Evolutionary conservation across 2,113 vertebrate species (phyloP).

Genomic region (Fregata magnificens): DNA sequence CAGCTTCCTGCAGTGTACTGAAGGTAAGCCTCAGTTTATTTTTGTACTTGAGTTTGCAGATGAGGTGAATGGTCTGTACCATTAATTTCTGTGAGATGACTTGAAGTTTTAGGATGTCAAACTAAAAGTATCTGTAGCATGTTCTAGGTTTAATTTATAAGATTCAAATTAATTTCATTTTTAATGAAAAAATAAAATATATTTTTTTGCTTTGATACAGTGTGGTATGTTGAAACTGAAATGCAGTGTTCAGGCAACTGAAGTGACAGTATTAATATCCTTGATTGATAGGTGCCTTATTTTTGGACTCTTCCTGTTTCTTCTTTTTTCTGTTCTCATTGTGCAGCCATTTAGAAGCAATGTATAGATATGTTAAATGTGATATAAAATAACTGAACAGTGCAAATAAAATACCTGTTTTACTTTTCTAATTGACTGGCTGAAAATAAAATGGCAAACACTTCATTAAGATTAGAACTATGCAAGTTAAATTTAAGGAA

Average conservation of each 20-base stretch:
- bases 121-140: background rate
- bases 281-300: background rate
- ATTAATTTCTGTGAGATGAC: background rate
- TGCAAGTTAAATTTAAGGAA: conserved; percentile 13
- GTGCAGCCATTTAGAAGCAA: background rate
- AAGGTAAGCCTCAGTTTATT: conserved; percentile 83
- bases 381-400: background rate
- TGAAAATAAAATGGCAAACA: conserved; percentile 27
- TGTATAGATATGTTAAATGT: background rate
- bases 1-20: conserved; percentile 88
- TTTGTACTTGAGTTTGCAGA: background rate
- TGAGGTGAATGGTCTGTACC: background rate
- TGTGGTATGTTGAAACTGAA: background rate
- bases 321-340: background rate
- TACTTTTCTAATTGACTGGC: background rate
- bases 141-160: background rate
- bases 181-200: background rate
- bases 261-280: background rate
- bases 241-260: background rate
- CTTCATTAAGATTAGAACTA: conserved; percentile 13
- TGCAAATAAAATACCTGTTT: background rate
- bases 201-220: background rate
- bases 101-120: background rate
- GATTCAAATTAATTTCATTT: background rate
- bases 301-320: background rate